phyloP scores from a whole-genome alignment of 2,113 vertebrate species.

The Rhadina sibilatrix region DNA sequence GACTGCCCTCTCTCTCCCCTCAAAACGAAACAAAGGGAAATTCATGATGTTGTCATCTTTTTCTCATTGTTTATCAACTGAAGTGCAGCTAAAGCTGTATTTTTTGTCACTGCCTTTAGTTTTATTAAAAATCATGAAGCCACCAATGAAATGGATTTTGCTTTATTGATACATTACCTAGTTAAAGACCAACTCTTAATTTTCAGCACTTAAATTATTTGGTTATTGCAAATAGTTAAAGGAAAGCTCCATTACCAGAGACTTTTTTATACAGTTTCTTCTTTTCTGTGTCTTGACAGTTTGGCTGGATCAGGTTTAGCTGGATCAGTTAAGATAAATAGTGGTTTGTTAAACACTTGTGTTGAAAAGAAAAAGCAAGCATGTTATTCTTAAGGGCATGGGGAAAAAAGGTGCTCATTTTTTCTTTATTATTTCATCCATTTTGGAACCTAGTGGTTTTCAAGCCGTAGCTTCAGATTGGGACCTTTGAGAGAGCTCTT shows the following conservation, averaged over 20 bases:
- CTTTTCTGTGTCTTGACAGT: neutral
- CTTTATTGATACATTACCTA: neutral
- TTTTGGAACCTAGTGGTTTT: neutral
- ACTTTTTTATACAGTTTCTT: neutral
- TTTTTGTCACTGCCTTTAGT: neutral
- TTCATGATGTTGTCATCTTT: neutral
- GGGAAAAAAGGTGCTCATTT: rapidly evolving
- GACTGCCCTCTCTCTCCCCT: neutral
- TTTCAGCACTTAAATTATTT: neutral
- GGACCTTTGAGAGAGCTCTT: neutral
- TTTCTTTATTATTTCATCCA: neutral
- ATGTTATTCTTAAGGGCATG: neutral
- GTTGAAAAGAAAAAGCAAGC: neutral
- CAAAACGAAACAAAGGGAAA: neutral
- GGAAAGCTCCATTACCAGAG: neutral
- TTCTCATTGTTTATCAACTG: neutral
- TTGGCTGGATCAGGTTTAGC: neutral
- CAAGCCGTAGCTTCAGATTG: neutral
- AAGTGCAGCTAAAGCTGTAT: neutral
- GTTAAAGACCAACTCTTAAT: neutral
- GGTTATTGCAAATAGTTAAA: neutral
- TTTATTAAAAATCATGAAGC: neutral
- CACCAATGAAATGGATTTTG: neutral
- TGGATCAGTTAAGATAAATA: neutral
- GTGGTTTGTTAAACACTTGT: neutral